These are phyloP conservation scores for Marronus borbonicus DNA, from an alignment of 2,888 invertebrate species.

Conservation along the genomic window DNA sequence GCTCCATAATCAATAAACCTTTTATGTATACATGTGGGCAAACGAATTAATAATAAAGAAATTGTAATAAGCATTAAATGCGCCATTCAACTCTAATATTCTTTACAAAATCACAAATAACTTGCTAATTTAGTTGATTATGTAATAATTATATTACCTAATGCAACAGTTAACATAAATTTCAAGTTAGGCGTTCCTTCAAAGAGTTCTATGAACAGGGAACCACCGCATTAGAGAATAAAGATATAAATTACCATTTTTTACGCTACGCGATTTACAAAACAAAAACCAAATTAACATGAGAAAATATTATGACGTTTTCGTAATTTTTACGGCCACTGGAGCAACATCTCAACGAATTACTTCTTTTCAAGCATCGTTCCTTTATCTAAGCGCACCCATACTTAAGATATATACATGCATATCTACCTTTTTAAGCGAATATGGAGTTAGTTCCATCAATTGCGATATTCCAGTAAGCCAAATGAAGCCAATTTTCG, in stretches of 20 bases:
- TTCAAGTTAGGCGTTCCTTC: too few relatives aligned
- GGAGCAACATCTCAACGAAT: conserved; percentile 8
- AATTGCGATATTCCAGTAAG: conserved; percentile 35
- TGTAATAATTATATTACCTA: too few relatives aligned
- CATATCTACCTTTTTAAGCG: conserved; percentile 13
- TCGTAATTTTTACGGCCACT: conserved; percentile 45
- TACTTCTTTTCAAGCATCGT: neutral
- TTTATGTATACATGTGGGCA: too few relatives aligned
- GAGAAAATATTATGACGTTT: conserved; percentile 48
- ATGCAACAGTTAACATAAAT: too few relatives aligned
- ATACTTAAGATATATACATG: conserved; percentile 1
- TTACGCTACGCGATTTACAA: conserved; percentile 40
- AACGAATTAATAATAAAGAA: too few relatives aligned
- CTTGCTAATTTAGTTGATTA: too few relatives aligned
- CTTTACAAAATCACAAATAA: too few relatives aligned
- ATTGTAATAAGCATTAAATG: too few relatives aligned
- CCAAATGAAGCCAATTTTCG: conserved; percentile 62
- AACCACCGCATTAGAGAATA: neutral
- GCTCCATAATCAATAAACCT: too few relatives aligned
- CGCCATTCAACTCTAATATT: too few relatives aligned
- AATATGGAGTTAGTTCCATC: conserved; percentile 17
- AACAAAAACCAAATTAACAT: conserved; percentile 46
- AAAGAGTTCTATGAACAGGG: too few relatives aligned
- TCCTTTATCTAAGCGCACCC: neutral
- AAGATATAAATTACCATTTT: conserved; percentile 40